phyloP scores from a whole-genome alignment of 2,113 vertebrate species.

The Carettochelys insculpta region DNA sequence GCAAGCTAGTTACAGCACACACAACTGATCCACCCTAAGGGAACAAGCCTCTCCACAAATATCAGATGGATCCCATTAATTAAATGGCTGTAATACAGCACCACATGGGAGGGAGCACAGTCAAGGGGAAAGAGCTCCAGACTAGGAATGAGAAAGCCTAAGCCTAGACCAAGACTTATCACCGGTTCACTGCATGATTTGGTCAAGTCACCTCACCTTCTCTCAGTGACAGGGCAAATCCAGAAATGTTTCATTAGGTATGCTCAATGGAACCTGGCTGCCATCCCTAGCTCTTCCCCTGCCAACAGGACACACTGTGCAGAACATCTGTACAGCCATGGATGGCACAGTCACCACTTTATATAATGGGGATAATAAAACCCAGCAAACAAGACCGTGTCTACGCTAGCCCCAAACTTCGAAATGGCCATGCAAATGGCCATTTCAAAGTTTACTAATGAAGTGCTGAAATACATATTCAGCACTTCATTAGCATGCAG shows the following conservation, averaged over 20 bases:
- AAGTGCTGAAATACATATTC: too few species aligned
- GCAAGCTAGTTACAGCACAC: neutral
- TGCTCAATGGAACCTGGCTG: neutral
- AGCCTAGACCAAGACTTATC: neutral
- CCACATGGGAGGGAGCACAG: neutral
- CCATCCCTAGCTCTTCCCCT: neutral
- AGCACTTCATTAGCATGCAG: too few species aligned
- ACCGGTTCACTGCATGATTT: neutral
- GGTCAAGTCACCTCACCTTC: neutral
- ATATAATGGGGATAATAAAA: neutral
- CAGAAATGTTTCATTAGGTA: neutral
- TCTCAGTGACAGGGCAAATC: neutral
- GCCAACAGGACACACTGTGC: neutral
- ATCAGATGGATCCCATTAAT: rapidly evolving
- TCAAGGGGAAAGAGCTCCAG: neutral
- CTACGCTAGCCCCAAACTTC: too few species aligned
- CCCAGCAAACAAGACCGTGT: too few species aligned
- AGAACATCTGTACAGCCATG: neutral
- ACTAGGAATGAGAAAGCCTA: neutral
- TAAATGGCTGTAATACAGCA: neutral
- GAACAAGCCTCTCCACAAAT: neutral
- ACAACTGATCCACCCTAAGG: neutral
- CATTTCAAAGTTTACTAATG: too few species aligned
- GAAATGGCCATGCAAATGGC: too few species aligned
- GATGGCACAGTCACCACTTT: neutral